These are phyloP conservation scores for Halocynthia roretzi DNA, from an alignment of 23 tunicate genomes.

Conservation along the genomic window DNA sequence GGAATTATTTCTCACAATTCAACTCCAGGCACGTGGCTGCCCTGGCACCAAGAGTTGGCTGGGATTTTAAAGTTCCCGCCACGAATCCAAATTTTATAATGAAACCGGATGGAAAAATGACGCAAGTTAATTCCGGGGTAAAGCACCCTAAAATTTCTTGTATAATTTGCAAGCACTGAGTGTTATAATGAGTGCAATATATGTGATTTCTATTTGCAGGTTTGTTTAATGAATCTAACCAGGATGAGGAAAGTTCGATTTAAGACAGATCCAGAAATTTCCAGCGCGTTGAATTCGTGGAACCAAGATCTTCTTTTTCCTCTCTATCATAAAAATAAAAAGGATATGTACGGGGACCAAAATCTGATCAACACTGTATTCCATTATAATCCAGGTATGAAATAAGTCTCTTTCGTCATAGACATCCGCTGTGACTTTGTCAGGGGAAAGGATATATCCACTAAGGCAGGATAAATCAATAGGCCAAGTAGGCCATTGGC, in stretches of 20 bases:
- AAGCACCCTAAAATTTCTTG: constrained; percentile 19
- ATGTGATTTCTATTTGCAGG: constrained; percentile 39
- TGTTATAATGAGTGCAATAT: constrained; percentile 35
- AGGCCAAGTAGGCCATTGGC: too few relatives aligned
- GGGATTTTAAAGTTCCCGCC: constrained; percentile 88
- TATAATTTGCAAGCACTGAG: constrained; percentile 74
- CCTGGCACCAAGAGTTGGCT: constrained; percentile 91
- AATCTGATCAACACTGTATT: constrained; percentile 85
- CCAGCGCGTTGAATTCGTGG: constrained; percentile 44
- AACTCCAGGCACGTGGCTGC: constrained; percentile 62
- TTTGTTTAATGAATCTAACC: constrained; percentile 93
- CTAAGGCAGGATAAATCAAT: too few relatives aligned
- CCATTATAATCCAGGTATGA: constrained; percentile 88
- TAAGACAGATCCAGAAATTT: constrained; percentile 29
- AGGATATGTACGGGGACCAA: constrained; percentile 85
- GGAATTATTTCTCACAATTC: constrained; percentile 65
- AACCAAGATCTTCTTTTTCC: constrained; percentile 60
- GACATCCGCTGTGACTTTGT: too few relatives aligned
- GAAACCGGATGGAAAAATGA: constrained; percentile 48
- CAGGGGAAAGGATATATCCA: too few relatives aligned
- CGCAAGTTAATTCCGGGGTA: constrained; percentile 98
- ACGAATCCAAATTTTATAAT: constrained; percentile 63
- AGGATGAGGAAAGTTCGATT: constrained; percentile 69
- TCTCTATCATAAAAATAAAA: constrained; percentile 43
- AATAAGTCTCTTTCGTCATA: too few relatives aligned